Percentiles rank a stretch among this genome's conserved stretches.
Evolutionary conservation across 2,888 invertebrate genomes (phyloP).

Genomic region (Ophioninae sp.): DNA sequence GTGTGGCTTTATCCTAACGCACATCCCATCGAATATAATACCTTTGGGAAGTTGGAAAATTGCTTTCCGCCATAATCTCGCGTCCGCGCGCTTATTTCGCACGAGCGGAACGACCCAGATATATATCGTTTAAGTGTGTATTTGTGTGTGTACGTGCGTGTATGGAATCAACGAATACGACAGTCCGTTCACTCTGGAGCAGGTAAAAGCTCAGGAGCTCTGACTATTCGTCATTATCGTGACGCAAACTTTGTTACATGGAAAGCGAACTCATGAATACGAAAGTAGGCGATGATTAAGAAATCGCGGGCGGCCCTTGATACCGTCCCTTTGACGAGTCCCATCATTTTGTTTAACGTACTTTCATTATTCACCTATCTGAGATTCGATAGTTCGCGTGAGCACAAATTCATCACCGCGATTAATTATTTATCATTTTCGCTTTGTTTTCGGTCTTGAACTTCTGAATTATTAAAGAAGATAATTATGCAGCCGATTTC

Average conservation of each 20-base stretch:
- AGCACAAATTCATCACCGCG: not conserved
- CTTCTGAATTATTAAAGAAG: not conserved
- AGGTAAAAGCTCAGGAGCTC: constrained; percentile 17
- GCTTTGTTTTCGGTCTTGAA: not conserved
- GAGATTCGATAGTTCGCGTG: not conserved
- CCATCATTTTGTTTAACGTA: not conserved
- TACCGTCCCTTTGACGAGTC: not conserved
- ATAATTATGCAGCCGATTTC: no score
- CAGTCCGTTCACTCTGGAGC: constrained; percentile 27
- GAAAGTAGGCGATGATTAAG: constrained; percentile 42
- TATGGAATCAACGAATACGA: not conserved
- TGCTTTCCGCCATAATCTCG: constrained; percentile 19
- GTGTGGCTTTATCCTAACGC: not conserved
- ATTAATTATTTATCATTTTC: not conserved
- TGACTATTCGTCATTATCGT: constrained; percentile 46
- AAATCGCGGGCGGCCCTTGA: not conserved
- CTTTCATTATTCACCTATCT: not conserved
- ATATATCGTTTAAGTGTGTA: not conserved
- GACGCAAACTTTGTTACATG: constrained; percentile 43
- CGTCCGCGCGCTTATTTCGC: not conserved
- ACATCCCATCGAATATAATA: constrained; percentile 23
- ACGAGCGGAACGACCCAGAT: constrained; percentile 32
- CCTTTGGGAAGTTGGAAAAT: constrained; percentile 17
- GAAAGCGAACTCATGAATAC: constrained; percentile 53
- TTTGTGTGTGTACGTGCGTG: not conserved